Evolutionary conservation across 2,888 invertebrate species (phyloP), one percentile per base, ranked within the genome.

Genomic region (Mythimna ferrago): DNA sequence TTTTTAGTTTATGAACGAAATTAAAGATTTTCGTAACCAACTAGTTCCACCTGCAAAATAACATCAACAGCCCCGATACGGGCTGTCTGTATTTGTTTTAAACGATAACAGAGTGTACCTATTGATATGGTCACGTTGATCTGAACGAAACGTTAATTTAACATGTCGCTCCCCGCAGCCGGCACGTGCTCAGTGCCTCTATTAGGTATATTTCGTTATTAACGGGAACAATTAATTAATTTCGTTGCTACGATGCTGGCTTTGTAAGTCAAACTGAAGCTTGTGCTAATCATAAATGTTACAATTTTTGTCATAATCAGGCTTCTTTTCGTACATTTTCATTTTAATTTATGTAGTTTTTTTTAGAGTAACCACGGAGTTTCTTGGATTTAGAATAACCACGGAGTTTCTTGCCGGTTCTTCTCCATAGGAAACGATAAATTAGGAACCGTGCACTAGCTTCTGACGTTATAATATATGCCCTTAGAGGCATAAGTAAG

Each of bases 151-250:
- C 44, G 78, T 35, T 41, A 48, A 57, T n/a, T 56, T 74, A 75
- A 74, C 21, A 62, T 53, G 51, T 48, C n/a, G 11, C 54, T 67
- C n/a, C n/a, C 35, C 19, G 32, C 57, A 54, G 26, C 58, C 16
- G 16, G 41, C 41, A 19, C 70, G 67, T 62, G 80, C 66, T 38
- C 61, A 3, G 10, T 57, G 69, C 51, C 64, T 57, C 63, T 73
- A 73, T 66, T 65, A 48, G 44, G 14, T 48, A 62, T 83, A 61
- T 65, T 73, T 70, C 41, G 60, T 70, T 78, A 78, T 79, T 53
- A 70, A 64, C 63, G 58, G 41, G 62, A 70, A 83, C 66, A 83
- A 74, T 83, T 62, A 3, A 66, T 61, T 69, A 6, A 70, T 80
- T 71, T 58, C 16, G 54, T 26, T 56, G 41, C 51, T 53, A 77